phyloP scores from a whole-genome alignment of 1,140 invertebrate genomes.

The Drosophila bifasciata region DNA sequence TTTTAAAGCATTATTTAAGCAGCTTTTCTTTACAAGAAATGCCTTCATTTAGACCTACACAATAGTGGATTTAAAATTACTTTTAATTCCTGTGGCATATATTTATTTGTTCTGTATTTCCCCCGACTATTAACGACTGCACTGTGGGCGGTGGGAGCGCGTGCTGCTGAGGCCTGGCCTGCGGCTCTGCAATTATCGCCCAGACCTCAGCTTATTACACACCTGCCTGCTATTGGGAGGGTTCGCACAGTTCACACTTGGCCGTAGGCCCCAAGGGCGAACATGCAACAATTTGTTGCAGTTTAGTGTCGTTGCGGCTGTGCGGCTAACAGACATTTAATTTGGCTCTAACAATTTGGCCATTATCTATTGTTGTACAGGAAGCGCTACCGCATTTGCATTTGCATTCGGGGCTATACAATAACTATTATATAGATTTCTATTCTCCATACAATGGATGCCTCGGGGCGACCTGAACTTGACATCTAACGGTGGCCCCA shows the following conservation, averaged over 20 bases:
- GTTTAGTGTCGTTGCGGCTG: constrained; percentile 24
- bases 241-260: constrained; percentile 20
- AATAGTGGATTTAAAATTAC: no score
- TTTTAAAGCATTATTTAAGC: no score
- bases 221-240: no score
- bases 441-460: constrained; percentile 43
- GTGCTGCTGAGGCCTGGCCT: constrained; percentile 33
- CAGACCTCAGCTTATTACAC: no score
- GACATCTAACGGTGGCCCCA: constrained; percentile 55
- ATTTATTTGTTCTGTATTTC: background rate
- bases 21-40: no score
- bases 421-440: constrained; percentile 31
- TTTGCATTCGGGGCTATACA: constrained; percentile 9
- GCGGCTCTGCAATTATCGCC: constrained; percentile 34
- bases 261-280: background rate
- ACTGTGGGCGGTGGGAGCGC: constrained; percentile 30
- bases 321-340: constrained; percentile 48
- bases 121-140: constrained; percentile 23
- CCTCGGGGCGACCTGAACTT: constrained; percentile 56
- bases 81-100: no score
- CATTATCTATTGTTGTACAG: constrained; percentile 63
- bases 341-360: constrained; percentile 63
- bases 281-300: constrained; percentile 61
- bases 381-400: constrained; percentile 55
- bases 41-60: no score